These are phyloP conservation scores for Chloromyia formosa DNA, from an alignment of 2,888 invertebrate genomes.

Conservation along the genomic window DNA sequence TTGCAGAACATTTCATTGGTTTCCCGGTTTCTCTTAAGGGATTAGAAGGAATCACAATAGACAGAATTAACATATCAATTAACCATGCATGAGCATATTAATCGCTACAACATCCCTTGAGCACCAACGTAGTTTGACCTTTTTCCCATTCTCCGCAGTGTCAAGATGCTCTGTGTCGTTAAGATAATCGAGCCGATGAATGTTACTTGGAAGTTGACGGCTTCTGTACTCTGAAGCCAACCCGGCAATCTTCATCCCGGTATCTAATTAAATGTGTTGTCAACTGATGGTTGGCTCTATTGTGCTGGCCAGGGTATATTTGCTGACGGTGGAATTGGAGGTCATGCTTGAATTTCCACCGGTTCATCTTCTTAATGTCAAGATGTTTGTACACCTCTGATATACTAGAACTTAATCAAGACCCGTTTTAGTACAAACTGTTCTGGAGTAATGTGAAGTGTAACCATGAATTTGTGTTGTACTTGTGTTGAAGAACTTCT, in stretches of 20 bases:
- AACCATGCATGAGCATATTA: constrained; percentile 18
- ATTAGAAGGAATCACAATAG: neutral
- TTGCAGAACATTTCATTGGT: too few species aligned
- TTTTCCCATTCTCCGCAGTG: neutral
- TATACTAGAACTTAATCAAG: constrained; percentile 27
- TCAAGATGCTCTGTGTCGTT: neutral
- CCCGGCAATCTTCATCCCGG: neutral
- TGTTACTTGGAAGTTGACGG: neutral
- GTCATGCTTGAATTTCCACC: neutral
- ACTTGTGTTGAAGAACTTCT: too few species aligned
- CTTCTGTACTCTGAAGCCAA: neutral
- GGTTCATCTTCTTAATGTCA: constrained; percentile 8
- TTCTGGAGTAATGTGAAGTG: constrained; percentile 15
- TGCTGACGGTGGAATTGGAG: neutral
- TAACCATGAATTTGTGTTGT: neutral
- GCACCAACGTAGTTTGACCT: neutral
- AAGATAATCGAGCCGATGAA: neutral
- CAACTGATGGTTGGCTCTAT: neutral
- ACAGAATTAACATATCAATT: constrained; percentile 30
- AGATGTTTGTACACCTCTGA: constrained; percentile 17
- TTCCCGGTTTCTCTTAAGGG: neutral
- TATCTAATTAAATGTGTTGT: constrained; percentile 1
- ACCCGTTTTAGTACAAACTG: constrained; percentile 19
- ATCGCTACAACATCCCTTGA: constrained; percentile 7
- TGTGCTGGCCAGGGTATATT: neutral